phyloP scores from a whole-genome alignment of 2,888 invertebrate species.

The Minunthozetes semirufus region DNA sequence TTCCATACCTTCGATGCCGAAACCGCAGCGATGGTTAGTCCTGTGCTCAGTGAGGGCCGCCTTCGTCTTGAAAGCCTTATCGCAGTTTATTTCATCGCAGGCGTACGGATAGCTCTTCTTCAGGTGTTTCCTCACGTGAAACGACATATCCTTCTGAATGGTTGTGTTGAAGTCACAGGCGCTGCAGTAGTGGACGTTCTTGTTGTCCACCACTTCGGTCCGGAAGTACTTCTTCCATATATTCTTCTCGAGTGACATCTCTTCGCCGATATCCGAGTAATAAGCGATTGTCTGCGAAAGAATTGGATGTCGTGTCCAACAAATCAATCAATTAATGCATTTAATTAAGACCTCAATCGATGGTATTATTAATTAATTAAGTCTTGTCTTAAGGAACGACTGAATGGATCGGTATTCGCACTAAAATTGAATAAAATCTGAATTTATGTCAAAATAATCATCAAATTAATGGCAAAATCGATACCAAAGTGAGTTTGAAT shows the following conservation, averaged over 20 bases:
- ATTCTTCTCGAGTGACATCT: neutral
- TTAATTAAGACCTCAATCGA: no score
- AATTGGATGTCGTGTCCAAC: no score
- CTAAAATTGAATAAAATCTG: no score
- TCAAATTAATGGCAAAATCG: no score
- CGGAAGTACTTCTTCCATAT: constrained; percentile 19
- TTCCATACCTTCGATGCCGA: constrained; percentile 22
- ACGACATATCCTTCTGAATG: constrained; percentile 5
- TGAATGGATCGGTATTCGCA: no score
- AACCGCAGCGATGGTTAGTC: neutral
- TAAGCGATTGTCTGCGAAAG: no score
- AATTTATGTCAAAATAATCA: no score
- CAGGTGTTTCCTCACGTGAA: constrained; percentile 14
- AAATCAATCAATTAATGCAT: no score
- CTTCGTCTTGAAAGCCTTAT: constrained; percentile 6
- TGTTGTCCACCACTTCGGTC: constrained; percentile 15
- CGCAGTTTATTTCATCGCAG: neutral
- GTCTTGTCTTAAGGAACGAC: no score
- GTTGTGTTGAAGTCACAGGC: neutral
- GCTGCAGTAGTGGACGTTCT: neutral
- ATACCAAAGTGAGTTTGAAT: no score
- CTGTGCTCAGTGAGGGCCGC: neutral
- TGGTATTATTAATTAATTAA: no score
- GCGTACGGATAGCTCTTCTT: neutral
- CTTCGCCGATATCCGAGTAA: no score